phyloP scores from a whole-genome alignment of 2,888 invertebrate species.

The Lingula anatina region DNA sequence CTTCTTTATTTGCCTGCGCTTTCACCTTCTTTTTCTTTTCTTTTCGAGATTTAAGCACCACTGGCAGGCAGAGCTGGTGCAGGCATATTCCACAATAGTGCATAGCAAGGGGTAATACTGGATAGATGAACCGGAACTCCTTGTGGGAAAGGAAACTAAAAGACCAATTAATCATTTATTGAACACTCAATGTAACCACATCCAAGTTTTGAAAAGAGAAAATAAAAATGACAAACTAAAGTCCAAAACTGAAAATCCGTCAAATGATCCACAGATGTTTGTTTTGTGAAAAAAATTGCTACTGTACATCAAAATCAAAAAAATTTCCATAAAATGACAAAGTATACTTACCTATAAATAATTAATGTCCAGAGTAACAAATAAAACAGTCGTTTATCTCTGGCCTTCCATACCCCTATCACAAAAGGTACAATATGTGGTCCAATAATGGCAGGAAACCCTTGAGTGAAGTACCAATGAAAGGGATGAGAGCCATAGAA shows the following conservation, averaged over 20 bases:
- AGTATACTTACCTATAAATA: constrained; percentile 53
- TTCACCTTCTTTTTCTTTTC: too few relatives aligned
- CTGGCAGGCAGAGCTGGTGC: constrained; percentile 31
- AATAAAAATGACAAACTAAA: too few relatives aligned
- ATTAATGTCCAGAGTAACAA: constrained; percentile 47
- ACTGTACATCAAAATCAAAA: too few relatives aligned
- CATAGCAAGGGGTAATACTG: constrained; percentile 66
- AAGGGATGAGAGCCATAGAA: constrained; percentile 84
- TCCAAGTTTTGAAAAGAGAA: too few relatives aligned
- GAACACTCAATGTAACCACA: too few relatives aligned
- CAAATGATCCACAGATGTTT: too few relatives aligned
- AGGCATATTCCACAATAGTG: constrained; percentile 48
- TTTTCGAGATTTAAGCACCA: too few relatives aligned
- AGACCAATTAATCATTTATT: constrained; percentile 18
- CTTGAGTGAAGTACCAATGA: constrained; percentile 84
- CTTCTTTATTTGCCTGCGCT: too few relatives aligned
- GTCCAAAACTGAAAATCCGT: too few relatives aligned
- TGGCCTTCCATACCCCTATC: constrained; percentile 34
- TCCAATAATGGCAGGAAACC: constrained; percentile 76
- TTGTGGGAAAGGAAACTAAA: constrained; percentile 79
- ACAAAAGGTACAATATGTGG: constrained; percentile 59
- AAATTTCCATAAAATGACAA: too few relatives aligned
- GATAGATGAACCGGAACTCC: constrained; percentile 87
- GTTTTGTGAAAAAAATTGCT: too few relatives aligned
- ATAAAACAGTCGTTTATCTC: constrained; percentile 38